Evolutionary conservation across 1,140 invertebrate species (phyloP).

Genomic region (Mya arenaria): DNA sequence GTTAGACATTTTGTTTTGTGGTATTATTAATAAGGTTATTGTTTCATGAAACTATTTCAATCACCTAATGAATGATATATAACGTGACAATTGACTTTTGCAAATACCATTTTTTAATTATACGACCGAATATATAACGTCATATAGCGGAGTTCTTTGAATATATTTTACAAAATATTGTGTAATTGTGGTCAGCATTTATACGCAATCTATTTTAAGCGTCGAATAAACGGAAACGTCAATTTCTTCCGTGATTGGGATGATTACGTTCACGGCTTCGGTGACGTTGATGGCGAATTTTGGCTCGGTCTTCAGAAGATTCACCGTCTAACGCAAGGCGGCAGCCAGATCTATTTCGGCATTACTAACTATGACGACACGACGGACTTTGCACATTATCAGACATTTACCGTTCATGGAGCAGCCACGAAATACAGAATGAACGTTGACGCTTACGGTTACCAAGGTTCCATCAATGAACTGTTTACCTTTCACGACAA

Average conservation of each 20-base stretch:
- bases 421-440: slow-evolving; percentile 1
- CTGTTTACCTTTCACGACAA: slow-evolving; percentile 27
- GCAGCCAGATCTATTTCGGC: slow-evolving; percentile 33
- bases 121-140: no score
- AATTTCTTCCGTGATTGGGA: slow-evolving; percentile 28
- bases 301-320: slow-evolving; percentile 47
- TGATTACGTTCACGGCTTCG: slow-evolving; percentile 36
- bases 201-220: not conserved
- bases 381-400: slow-evolving; percentile 1
- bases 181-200: no score
- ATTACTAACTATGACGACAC: not conserved
- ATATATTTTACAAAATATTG: no score
- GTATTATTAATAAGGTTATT: no score
- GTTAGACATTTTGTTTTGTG: no score
- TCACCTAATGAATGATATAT: no score
- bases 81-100: no score
- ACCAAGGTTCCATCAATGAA: slow-evolving; percentile 8
- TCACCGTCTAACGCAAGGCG: slow-evolving; percentile 20
- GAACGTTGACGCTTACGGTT: slow-evolving; percentile 30
- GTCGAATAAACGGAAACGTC: not conserved
- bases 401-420: slow-evolving; percentile 15
- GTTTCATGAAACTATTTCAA: no score
- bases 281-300: slow-evolving; percentile 3
- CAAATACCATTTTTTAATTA: no score
- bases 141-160: no score